phyloP scores from a whole-genome alignment of 2,888 invertebrate genomes.

The Cephus spinipes region DNA sequence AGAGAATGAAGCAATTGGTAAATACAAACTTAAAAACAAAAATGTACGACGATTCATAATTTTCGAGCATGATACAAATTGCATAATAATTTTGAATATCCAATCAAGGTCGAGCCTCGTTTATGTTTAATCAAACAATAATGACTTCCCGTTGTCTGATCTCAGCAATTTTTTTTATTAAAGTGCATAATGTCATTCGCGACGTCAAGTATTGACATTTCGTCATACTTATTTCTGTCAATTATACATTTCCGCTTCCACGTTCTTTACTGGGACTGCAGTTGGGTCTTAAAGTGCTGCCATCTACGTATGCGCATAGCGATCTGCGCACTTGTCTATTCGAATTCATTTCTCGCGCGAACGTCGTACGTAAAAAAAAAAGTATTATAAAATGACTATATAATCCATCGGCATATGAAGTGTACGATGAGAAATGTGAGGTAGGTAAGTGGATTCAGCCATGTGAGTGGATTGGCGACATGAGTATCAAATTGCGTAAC shows the following conservation, averaged over 20 bases:
- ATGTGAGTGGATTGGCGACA: conserved; percentile 26
- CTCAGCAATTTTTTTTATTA: background rate
- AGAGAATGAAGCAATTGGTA: background rate
- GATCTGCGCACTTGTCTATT: background rate
- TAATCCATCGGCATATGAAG: background rate
- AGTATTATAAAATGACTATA: background rate
- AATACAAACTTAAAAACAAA: background rate
- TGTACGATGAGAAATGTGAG: background rate
- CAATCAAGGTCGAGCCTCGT: background rate
- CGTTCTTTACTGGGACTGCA: background rate
- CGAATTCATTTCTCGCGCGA: background rate
- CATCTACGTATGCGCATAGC: background rate
- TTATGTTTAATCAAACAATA: background rate
- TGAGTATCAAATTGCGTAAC: conserved; percentile 41
- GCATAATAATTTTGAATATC: background rate
- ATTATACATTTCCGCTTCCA: background rate
- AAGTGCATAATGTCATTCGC: background rate
- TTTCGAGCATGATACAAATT: background rate
- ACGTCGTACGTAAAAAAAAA: background rate
- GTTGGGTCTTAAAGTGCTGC: background rate
- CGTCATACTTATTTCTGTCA: background rate
- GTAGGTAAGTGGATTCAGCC: conserved; percentile 5
- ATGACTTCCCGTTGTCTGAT: background rate
- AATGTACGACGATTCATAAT: background rate
- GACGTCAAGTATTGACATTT: background rate